Base-by-base conservation (phyloP, 2,797 vertebrate genomes). In the Anabacerthia variegaticeps region DNA sequence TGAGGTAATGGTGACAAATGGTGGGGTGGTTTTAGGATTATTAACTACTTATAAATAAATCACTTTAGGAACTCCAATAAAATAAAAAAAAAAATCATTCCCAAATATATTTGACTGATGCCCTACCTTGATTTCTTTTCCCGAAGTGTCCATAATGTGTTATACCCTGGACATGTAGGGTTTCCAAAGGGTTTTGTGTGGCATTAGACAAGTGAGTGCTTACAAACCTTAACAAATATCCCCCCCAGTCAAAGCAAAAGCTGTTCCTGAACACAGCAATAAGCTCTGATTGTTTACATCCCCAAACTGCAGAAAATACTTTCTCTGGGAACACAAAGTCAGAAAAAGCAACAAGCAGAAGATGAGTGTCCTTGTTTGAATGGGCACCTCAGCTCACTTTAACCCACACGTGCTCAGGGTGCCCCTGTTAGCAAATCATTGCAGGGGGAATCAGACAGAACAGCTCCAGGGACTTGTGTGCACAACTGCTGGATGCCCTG, bases 401-500 rank as follows among this genome's bases (percentile, higher is more conserved):
- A 66, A 69, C 28, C 13, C 39, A 14, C 7, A 6, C 4, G 12
- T 3, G 12, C n/a, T 41, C 49, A 26, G 43, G 7, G 7, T 24
- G 34, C n/a, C 23, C 41, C 44, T 23, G 36, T 36, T 37, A 43
- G 36, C 49, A 91, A 72, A 54, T 32, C 65, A 41, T 9, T 34
- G 12, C 32, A 22, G 34, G 8, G 23, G 56, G 49, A 34, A 56
- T 18, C 20, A 24, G 43, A 52, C 27, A 66, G 56, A 49, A 39
- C 19, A 37, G 28, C 13, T 3, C 13, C 1, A 1, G 19, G 16
- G 12, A 54, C n/a, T n/a, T 59, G 28, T 10, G 18, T 8, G 14
- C 1, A 2, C 36, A 19, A 18, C 34, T 46, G 11, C 4, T 41
- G 6, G 6, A 6, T 52, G 28, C 10, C 15, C 27, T 9, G 1